Conservation (phyloP, 2,888 invertebrate genomes). For the Exephanes ischioxanthus region DNA sequence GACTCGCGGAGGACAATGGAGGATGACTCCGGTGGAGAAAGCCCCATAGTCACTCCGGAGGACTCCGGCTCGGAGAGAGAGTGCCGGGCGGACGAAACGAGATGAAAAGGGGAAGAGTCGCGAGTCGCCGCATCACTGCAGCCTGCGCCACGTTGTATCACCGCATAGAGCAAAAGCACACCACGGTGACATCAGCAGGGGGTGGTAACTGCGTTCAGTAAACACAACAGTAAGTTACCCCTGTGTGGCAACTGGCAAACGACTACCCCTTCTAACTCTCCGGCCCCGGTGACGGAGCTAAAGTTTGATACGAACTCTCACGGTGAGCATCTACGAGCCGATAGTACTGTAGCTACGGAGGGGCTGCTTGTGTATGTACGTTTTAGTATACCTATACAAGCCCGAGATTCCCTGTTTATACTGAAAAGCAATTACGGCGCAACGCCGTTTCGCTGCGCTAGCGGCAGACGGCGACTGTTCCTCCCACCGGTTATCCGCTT, state of each 20-base stretch:
- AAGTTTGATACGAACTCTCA: conserved; percentile 66
- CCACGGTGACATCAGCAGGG: conserved; percentile 53
- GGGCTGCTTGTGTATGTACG: conserved; percentile 33
- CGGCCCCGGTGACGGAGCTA: conserved; percentile 51
- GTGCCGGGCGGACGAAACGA: conserved; percentile 2
- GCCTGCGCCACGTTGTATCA: conserved; percentile 14
- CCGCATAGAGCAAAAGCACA: conserved; percentile 40
- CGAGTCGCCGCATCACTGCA: conserved; percentile 3
- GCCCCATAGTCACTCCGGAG: conserved; percentile 10
- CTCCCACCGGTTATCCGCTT: conserved; percentile 38
- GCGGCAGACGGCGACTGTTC: conserved; percentile 53
- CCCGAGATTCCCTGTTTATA: conserved; percentile 75
- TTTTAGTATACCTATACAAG: conserved; percentile 40
- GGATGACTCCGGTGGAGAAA: conserved; percentile 15
- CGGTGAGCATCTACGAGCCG: conserved; percentile 35
- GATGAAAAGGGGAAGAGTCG: conserved; percentile 32
- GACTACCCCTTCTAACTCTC: conserved; percentile 72
- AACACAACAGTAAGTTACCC: conserved; percentile 83
- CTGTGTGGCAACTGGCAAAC: conserved; percentile 76
- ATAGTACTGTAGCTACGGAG: conserved; percentile 22
- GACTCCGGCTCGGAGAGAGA: conserved; percentile 4
- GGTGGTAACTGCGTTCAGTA: conserved; percentile 81
- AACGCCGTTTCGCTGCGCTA: conserved; percentile 55
- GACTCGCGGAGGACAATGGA: not conserved
- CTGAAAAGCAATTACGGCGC: conserved; percentile 80